A percentile compares a stretch with the other conserved stretches of the same genome.
Evolutionary conservation across 1,140 invertebrate genomes (phyloP).

Genomic region (Hyles euphorbiae): DNA sequence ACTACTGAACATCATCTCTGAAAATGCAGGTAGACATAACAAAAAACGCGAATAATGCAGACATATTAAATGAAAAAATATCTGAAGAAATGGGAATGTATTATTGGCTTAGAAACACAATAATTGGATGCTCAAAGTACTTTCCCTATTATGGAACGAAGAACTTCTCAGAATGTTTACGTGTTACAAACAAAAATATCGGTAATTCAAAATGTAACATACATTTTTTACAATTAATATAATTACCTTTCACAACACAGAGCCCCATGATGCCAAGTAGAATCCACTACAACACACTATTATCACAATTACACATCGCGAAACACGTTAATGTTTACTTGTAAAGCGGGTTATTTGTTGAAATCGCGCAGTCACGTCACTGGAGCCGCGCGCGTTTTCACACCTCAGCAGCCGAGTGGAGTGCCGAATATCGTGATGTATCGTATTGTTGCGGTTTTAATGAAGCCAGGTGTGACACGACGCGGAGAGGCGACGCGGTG

Average conservation of each 20-base stretch:
- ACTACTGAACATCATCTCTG: too few species aligned
- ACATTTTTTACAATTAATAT: neutral
- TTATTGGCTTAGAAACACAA: too few species aligned
- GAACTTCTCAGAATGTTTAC: too few species aligned
- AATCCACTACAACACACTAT: slow-evolving; percentile 5
- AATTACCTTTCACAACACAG: neutral
- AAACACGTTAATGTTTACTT: slow-evolving; percentile 6
- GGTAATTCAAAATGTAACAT: neutral
- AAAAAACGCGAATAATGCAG: too few species aligned
- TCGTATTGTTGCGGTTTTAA: slow-evolving; percentile 33
- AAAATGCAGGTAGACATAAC: too few species aligned
- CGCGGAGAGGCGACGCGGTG: slow-evolving; percentile 30
- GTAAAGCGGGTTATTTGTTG: neutral
- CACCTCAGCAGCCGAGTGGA: neutral
- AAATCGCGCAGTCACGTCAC: neutral
- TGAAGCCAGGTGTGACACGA: slow-evolving; percentile 39
- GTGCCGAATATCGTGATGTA: slow-evolving; percentile 1
- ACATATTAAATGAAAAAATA: too few species aligned
- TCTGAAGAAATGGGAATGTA: too few species aligned
- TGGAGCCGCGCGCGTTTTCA: slow-evolving; percentile 5
- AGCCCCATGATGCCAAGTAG: neutral
- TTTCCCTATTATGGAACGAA: too few species aligned
- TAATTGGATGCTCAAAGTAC: too few species aligned
- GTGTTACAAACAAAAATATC: too few species aligned
- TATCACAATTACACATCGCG: slow-evolving; percentile 7